These are phyloP conservation scores for Eupsilia transversa DNA, from an alignment of 2,888 invertebrate genomes.

Conservation along the genomic window DNA sequence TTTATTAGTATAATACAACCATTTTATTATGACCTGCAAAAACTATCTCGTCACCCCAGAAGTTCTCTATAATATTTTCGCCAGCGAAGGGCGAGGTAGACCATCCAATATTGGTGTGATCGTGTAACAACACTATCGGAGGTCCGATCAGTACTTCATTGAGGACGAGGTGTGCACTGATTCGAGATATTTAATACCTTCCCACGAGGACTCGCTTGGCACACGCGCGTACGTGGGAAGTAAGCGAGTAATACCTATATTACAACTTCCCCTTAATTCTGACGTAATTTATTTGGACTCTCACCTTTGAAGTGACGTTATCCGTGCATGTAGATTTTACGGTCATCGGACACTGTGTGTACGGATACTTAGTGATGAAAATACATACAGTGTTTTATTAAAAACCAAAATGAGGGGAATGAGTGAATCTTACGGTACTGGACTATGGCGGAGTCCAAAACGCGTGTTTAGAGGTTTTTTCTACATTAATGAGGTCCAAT, in stretches of 20 bases:
- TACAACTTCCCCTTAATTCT: conserved; percentile 42
- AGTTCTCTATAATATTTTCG: conserved; percentile 29
- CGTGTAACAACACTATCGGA: conserved; percentile 80
- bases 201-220: conserved; percentile 84
- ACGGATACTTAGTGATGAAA: conserved; percentile 9
- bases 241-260: conserved; percentile 53
- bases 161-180: conserved; percentile 81
- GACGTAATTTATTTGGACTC: conserved; percentile 59
- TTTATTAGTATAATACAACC: conserved; percentile 86
- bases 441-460: not conserved
- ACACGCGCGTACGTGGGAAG: conserved; percentile 84
- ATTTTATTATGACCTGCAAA: conserved; percentile 71
- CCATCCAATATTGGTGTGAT: conserved; percentile 73
- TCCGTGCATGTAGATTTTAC: conserved; percentile 46
- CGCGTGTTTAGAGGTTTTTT: too few relatives aligned
- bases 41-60: conserved; percentile 39
- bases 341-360: conserved; percentile 31
- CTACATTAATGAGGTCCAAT: not conserved
- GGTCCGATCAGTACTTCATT: conserved; percentile 84
- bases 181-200: conserved; percentile 87
- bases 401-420: not conserved
- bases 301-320: conserved; percentile 56
- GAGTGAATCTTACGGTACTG: not conserved
- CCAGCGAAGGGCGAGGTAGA: conserved; percentile 68
- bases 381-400: not conserved